Conservation (phyloP, 2,888 invertebrate genomes). For the Horisme vitalbata region DNA sequence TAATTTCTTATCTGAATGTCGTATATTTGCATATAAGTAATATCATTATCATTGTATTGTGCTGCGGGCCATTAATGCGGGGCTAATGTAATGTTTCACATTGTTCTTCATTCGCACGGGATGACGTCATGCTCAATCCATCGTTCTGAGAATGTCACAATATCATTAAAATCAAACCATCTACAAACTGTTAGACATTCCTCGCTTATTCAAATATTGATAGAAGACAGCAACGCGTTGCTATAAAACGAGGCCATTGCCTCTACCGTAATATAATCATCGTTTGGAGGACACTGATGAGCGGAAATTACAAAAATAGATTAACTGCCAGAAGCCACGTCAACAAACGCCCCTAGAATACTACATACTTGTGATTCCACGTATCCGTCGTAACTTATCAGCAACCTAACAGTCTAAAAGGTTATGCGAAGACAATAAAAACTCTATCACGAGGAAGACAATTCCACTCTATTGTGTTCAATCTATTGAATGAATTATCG, state of each 20-base stretch:
- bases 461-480: conserved; percentile 38
- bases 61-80: conserved; percentile 53
- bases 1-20: conserved; percentile 43
- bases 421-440: conserved; percentile 37
- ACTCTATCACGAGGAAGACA: conserved; percentile 36
- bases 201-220: conserved; percentile 58
- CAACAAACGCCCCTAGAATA: conserved; percentile 19
- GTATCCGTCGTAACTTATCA: conserved; percentile 8
- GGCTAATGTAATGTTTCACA: conserved; percentile 47
- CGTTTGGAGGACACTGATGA: conserved; percentile 43
- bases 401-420: conserved; percentile 27
- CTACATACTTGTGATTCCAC: conserved; percentile 7
- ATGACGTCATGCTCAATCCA: conserved; percentile 54
- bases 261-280: conserved; percentile 45
- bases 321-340: conserved; percentile 33
- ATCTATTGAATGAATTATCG: conserved; percentile 12
- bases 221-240: conserved; percentile 40
- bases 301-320: conserved; percentile 52
- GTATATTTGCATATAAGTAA: conserved; percentile 54
- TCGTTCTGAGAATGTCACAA: conserved; percentile 46
- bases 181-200: conserved; percentile 47
- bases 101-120: conserved; percentile 52
- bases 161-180: conserved; percentile 37
- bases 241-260: conserved; percentile 53
- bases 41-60: conserved; percentile 53